phyloP scores from a whole-genome alignment of 2,888 invertebrate genomes.

The Bellardia pandia region DNA sequence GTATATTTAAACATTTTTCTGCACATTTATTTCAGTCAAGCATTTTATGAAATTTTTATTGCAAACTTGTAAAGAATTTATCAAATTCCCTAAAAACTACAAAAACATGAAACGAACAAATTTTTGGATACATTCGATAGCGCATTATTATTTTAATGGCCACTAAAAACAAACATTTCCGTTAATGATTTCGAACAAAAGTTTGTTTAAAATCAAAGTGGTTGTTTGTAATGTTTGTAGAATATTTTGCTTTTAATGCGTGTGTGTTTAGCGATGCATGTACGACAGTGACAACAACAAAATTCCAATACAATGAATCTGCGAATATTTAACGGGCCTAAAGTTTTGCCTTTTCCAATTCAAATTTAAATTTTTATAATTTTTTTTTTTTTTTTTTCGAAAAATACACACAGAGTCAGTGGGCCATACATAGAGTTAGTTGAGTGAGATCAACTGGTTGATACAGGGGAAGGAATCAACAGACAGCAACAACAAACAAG shows the following conservation, averaged over 20 bases:
- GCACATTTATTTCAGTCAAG: slow-evolving; percentile 8
- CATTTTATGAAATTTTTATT: slow-evolving; percentile 1
- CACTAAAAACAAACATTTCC: slow-evolving; percentile 64
- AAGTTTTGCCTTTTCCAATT: neutral
- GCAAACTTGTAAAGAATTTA: slow-evolving; percentile 16
- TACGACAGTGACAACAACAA: slow-evolving; percentile 29
- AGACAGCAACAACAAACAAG: neutral
- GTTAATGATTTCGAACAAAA: slow-evolving; percentile 51
- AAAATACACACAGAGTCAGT: neutral
- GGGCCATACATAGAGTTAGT: neutral
- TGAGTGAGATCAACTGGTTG: slow-evolving; percentile 45
- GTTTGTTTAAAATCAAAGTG: slow-evolving; percentile 53
- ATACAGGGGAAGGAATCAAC: neutral
- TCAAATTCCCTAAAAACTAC: slow-evolving; percentile 14
- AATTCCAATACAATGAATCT: slow-evolving; percentile 64
- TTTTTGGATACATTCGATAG: slow-evolving; percentile 20
- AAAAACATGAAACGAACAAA: slow-evolving; percentile 6
- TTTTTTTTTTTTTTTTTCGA: neutral
- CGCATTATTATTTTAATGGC: slow-evolving; percentile 54
- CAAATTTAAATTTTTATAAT: too few relatives aligned
- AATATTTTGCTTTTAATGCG: slow-evolving; percentile 53
- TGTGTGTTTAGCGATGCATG: slow-evolving; percentile 60
- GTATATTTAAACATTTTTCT: neutral
- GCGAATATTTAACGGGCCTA: slow-evolving; percentile 64
- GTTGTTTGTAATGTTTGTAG: slow-evolving; percentile 33